Base-by-base conservation (phyloP, 2,113 vertebrate genomes). In the Xiphias gladius region DNA sequence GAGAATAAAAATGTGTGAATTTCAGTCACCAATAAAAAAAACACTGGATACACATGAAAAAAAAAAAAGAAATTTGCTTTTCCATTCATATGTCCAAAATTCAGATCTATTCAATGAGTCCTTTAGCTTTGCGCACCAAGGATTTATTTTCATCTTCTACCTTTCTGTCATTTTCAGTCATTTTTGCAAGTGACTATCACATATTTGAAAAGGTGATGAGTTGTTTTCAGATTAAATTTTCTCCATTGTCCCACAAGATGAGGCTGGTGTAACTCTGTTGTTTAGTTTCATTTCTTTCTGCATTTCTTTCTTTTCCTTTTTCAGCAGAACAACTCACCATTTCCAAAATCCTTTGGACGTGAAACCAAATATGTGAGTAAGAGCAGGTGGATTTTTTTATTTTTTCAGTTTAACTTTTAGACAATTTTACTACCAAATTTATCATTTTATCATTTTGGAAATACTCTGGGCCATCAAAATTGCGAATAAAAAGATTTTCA, bases 361-460 rank as follows among this genome's bases (percentile, higher is more conserved):
- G 97, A 99, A 96, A 99, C 98, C 37, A 99, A 96, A 98, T 98
- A 98, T 92, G 97, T 99, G 93, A 97, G 97, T 96, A 67, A 20
- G 19, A 74, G 28, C 4, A 2, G 32, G 3, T 55, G 5, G 28
- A 64, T 54, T 57, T 19, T 8, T 72, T 54, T 46, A 1, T 48
- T 48, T 48, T 55, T 24, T 66, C 48, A 0, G 22, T 55, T 5
- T n/a, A 52, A 54, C 2, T 54, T 55, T 65, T 37, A 80, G 13
- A 41, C 50, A 52, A 13, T 41, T 43, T 69, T 50, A 39, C 16
- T 43, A 1, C 46, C 3, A n/a, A 9, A 11, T 24, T 43, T 13
- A 48, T 5, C 3, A 35, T 35, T 35, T 35, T 35, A 35, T 35
- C 32, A 35, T 3, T n/a, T 35, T 3, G 32, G 43, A 10, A 39